A percentile compares a stretch with the other conserved stretches of the same genome.
These are phyloP conservation scores for Fregetta grallaria DNA, from an alignment of 2,113 vertebrate genomes.

Conservation along the genomic window DNA sequence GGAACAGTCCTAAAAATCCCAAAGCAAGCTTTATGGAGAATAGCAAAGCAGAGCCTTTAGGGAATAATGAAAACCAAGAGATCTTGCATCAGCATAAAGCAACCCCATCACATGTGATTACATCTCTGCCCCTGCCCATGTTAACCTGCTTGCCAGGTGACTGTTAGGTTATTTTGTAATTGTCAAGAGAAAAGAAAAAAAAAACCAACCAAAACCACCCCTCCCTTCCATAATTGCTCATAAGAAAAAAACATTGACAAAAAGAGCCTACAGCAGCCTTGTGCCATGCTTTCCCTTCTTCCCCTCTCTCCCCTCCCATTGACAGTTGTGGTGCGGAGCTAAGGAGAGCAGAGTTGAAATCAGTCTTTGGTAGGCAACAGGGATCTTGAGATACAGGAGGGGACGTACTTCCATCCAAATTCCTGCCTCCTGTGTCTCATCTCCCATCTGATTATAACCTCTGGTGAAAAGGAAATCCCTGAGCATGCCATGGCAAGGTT, in stretches of 20 bases:
- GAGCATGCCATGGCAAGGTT: accelerated
- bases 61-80: background rate
- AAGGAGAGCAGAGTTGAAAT: background rate
- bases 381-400: background rate
- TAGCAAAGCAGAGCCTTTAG: background rate
- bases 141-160: background rate
- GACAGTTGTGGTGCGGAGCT: too few species aligned
- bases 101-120: background rate
- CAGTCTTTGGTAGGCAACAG: background rate
- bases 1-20: background rate
- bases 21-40: background rate
- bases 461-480: background rate
- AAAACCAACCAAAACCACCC: background rate
- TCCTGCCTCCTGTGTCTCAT: background rate
- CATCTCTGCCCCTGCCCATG: background rate
- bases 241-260: background rate
- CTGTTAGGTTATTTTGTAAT: background rate
- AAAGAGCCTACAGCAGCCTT: background rate
- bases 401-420: background rate
- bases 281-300: background rate
- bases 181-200: background rate
- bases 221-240: too few species aligned
- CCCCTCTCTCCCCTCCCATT: background rate
- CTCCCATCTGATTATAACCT: background rate
- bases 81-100: background rate